Conservation (phyloP, 2,113 vertebrate genomes). For the Lophius piscatorius region DNA sequence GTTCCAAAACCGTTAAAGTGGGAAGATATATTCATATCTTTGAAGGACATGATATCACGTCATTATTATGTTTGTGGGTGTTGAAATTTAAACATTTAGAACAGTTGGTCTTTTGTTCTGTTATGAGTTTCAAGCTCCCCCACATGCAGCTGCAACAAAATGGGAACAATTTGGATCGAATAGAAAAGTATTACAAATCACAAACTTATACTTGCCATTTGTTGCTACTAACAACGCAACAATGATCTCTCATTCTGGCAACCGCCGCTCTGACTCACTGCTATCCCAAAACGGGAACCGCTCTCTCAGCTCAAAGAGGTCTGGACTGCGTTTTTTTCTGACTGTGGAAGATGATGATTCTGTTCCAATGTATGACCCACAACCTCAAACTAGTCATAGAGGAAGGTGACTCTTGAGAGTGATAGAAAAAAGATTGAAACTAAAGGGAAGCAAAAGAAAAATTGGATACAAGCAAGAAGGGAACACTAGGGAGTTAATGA, state of each 20-base stretch:
- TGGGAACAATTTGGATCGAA: slow-evolving; percentile 26
- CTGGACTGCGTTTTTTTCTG: slow-evolving; percentile 1
- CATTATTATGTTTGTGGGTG: not conserved
- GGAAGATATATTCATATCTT: no score
- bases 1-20: not conserved
- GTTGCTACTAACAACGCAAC: slow-evolving; percentile 64
- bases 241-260: slow-evolving; percentile 30
- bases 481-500: no score
- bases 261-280: slow-evolving; percentile 37
- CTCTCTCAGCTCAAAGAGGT: slow-evolving; percentile 8
- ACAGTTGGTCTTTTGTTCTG: not conserved
- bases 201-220: slow-evolving; percentile 45
- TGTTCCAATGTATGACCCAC: slow-evolving; percentile 34
- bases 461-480: not conserved
- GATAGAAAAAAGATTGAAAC: not conserved
- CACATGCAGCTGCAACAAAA: slow-evolving; percentile 11
- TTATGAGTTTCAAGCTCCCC: not conserved
- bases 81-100: slow-evolving; percentile 1
- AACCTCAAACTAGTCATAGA: slow-evolving; percentile 16
- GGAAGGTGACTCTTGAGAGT: slow-evolving; percentile 12
- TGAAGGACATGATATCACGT: not conserved
- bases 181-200: slow-evolving; percentile 27
- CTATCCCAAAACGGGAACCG: slow-evolving; percentile 16
- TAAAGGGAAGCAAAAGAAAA: not conserved
- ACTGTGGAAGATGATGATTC: slow-evolving; percentile 23